phyloP scores from a whole-genome alignment of 2,797 vertebrate genomes.

The Coluber constrictor region DNA sequence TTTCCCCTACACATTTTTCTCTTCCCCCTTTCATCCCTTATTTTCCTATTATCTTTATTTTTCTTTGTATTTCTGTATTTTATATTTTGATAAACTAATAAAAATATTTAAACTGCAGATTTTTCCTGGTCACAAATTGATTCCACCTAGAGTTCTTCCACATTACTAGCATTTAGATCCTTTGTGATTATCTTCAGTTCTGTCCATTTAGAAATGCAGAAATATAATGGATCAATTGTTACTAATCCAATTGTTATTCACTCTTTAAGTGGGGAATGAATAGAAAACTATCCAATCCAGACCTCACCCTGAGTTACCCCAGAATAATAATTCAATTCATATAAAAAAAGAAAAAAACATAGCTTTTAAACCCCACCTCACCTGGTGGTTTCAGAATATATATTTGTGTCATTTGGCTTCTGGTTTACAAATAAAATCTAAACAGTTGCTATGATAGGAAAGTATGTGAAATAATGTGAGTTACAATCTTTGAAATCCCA shows the following conservation, averaged over 20 bases:
- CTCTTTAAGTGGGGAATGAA: background rate
- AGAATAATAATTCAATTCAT: background rate
- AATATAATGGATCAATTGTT: background rate
- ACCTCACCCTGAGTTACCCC: background rate
- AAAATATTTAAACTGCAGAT: background rate
- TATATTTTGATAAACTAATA: background rate
- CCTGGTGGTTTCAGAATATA: background rate
- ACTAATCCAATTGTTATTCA: background rate
- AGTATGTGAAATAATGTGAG: background rate
- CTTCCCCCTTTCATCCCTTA: background rate
- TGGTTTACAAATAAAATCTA: background rate
- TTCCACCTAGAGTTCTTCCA: background rate
- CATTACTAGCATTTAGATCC: background rate
- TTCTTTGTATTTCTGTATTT: background rate
- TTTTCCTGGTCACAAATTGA: background rate
- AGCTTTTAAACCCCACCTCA: background rate
- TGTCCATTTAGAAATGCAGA: background rate
- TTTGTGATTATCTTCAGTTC: background rate
- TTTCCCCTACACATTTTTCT: background rate
- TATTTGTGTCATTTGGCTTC: background rate
- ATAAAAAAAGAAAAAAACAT: background rate
- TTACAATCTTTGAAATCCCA: background rate
- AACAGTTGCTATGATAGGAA: background rate
- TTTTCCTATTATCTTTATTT: background rate
- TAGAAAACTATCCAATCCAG: background rate